Base-by-base conservation (phyloP, 2,797 vertebrate genomes). In the Coranthus polyacanthus region DNA sequence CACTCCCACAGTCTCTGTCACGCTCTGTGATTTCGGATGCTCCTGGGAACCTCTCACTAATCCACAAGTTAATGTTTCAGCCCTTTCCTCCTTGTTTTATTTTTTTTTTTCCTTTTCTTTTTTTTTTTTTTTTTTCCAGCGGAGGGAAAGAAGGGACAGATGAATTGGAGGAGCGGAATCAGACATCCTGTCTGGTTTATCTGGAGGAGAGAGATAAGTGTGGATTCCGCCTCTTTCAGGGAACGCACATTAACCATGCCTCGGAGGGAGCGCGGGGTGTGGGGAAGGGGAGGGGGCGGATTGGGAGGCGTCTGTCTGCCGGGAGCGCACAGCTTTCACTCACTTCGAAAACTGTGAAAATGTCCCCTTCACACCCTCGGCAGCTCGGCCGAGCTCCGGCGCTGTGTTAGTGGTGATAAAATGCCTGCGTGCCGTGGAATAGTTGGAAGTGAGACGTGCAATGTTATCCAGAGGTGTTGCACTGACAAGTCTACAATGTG, bases 181-280 rank as follows among this genome's bases (percentile, higher is more conserved):
- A 85, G 78, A 86, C 87, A 72, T 79, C 78, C 81, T 70, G 84
- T 82, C 82, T 85, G 82, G 61, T 88, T 91, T 84, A 92, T 92
- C 90, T 90, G 89, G 68, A 73, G 71, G 76, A 83, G 78, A 73
- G 83, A 91, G 89, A 93, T 93, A 92, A 93, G 90, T 88, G 84
- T 58, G 68, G 79, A 80, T 89, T 65, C 79, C 41, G 62, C 84
- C 72, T 86, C 82, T 82, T 83, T 63, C 67, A 77, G 76, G 80
- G 75, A 74, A 81, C 44, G 62, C 81, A 84, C 87, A 86, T 92
- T 91, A 90, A 69, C 82, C 49, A 75, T 89, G 87, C 86, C 86
- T 87, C 12, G 81, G 84, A 90, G 83, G 80, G 83, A 73, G 78
- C 2, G 51, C 66, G 21, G 73, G 74, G 71, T 80, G 78, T 67